phyloP scores from a whole-genome alignment of 2,113 vertebrate genomes.

The Geococcyx californianus region DNA sequence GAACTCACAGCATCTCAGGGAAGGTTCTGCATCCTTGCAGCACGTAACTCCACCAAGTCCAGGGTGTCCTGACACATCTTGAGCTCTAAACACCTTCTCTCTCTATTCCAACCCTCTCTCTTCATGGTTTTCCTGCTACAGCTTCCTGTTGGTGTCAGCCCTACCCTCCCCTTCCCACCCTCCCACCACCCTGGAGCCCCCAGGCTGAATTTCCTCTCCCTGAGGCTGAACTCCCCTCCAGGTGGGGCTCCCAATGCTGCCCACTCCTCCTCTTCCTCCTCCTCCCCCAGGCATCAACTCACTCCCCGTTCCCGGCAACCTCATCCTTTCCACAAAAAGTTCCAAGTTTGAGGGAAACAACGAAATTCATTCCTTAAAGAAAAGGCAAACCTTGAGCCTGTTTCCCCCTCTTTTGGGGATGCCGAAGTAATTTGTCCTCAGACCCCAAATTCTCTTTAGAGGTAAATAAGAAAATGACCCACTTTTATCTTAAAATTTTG shows the following conservation, averaged over 20 bases:
- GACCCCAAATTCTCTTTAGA: background rate
- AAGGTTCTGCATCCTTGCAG: background rate
- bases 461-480: background rate
- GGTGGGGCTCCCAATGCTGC: background rate
- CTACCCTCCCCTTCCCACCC: background rate
- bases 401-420: background rate
- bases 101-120: background rate
- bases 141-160: rapidly evolving
- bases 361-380: background rate
- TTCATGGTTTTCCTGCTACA: background rate
- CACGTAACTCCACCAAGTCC: background rate
- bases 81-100: background rate
- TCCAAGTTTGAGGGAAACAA: background rate
- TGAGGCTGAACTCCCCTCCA: background rate
- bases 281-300: rapidly evolving
- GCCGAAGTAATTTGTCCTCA: background rate
- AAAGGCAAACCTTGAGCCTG: background rate
- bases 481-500: background rate
- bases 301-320: background rate
- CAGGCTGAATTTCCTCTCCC: rapidly evolving
- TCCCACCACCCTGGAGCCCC: background rate
- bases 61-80: background rate
- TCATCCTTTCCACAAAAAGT: background rate
- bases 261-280: background rate
- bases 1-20: rapidly evolving